Evolutionary conservation across 1,140 invertebrate genomes (phyloP), one percentile per base, ranked within the genome.

Genomic region (Drosophila nigrodunni): DNA sequence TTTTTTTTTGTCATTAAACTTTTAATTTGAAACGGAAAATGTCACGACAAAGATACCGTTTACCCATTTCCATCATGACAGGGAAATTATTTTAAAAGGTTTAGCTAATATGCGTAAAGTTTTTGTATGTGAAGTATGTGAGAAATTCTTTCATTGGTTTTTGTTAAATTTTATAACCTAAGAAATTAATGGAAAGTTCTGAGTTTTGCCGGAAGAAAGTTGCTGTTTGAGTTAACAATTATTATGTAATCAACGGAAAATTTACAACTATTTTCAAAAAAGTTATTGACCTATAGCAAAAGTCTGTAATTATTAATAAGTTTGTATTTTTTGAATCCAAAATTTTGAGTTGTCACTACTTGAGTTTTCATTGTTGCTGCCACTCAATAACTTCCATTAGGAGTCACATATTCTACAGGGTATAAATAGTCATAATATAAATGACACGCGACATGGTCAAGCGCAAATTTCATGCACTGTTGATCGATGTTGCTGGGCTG

Each of bases 391-490:
- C 34, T 21, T 34, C 52, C 11, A 9, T 30, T 4, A n/a, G n/a
- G 11, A 30, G 10, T 46, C 49, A n/a, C 4, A 39, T 15, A 41
- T 55, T 1, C 7, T 68, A 58, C 52, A 64, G 58, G 69, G 69
- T 73, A 77, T 66, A 44, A 3, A 43, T 49, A 61, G 25, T 30
- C 25, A 30, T 72, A 67, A 80, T 77, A 78, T 50, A 76, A 65
- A 69, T 72, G 64, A 69, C 71, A 74, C 57, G 74, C 69, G 57
- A 80, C 83, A 82, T 82, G 83, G 80, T 88, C 77, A 88, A 80
- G 70, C 62, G 68, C 59, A 72, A 74, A 88, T 88, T 83, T 83
- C 85, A 83, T 83, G 80, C 80, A 68, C 54, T 78, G 79, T 60
- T 82, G 82, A 68, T 78, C 66, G 74, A 74, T 85, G 81, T 60